Percentiles rank a stretch among this genome's conserved stretches.
These are phyloP conservation scores for Fragum sueziense DNA, from an alignment of 2,888 invertebrate genomes.

Conservation along the genomic window DNA sequence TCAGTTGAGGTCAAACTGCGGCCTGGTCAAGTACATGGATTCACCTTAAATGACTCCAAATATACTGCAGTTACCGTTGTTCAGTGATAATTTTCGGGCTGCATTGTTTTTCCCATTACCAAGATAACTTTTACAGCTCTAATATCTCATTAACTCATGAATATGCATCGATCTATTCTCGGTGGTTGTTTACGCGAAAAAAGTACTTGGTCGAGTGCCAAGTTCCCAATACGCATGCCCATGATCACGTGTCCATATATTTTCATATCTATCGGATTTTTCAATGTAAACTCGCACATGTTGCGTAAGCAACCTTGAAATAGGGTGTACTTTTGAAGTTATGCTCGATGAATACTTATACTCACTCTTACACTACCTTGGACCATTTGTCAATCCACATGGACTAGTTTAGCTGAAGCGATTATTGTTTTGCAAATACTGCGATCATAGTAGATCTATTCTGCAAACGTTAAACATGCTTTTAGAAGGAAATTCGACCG, in stretches of 20 bases:
- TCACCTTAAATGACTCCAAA: conserved; percentile 57
- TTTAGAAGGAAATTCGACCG: conserved; percentile 7
- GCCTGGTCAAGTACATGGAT: conserved; percentile 40
- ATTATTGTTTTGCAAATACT: background rate
- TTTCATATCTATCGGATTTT: conserved; percentile 25
- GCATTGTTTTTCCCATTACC: background rate
- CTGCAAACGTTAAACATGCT: background rate
- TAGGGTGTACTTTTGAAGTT: conserved; percentile 11
- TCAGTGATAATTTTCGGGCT: background rate
- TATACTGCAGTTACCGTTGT: background rate
- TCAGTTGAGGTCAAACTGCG: conserved; percentile 61
- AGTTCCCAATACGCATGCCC: conserved; percentile 34
- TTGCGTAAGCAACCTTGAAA: conserved; percentile 24
- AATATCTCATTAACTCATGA: conserved; percentile 12
- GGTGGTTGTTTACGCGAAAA: conserved; percentile 24
- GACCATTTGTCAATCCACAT: background rate
- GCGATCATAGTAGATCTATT: background rate
- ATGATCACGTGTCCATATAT: conserved; percentile 31
- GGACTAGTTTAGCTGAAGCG: background rate
- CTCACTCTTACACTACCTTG: background rate
- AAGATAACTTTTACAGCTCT: no score
- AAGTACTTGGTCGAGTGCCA: conserved; percentile 17
- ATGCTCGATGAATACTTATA: background rate
- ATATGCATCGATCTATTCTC: conserved; percentile 18
- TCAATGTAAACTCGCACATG: conserved; percentile 22